Evolutionary conservation across 2,888 invertebrate species (phyloP), one percentile per base, ranked within the genome.

Genomic region (Apeira syringaria): DNA sequence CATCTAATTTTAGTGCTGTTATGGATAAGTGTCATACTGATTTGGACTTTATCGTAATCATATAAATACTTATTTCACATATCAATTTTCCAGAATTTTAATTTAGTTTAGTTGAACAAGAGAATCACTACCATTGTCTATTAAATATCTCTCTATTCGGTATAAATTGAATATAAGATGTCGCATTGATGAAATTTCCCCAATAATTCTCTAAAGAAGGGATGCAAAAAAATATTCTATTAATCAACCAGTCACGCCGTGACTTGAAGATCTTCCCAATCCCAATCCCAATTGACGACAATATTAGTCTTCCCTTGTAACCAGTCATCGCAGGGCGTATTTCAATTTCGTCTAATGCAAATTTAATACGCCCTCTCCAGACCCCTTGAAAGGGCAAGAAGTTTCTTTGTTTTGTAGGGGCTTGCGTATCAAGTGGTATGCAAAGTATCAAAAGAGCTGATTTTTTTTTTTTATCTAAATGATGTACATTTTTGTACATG

Each of bases 271-370:
- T 82, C 74, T 73, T 68, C 68, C 60, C 68, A 67, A 77, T 74
- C 68, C 60, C 68, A 67, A 77, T 74, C 66, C 58, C 75, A 79
- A 85, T 79, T 78, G 84, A 87, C 74, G 82, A 78, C 77, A 83
- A 87, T 87, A 85, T 87, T 85, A 83, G 85, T 76, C 81, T 67
- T 79, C 76, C 78, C 75, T 71, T 72, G 80, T 82, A 81, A 80
- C 81, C 74, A 80, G 71, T 81, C 82, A 82, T 84, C 74, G 78
- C 73, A 78, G 82, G 87, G 86, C 81, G 88, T 82, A 85, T 83
- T 88, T 86, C 85, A 89, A 89, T 88, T 88, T 78, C 70, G 73
- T 75, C 83, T 87, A 87, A 89, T 88, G 88, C 87, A 88, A 88
- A 88, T 89, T 88, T 89, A 88, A 89, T 88, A 86, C 83, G 75